Evolutionary conservation across 2,797 vertebrate genomes (phyloP), one percentile per base, ranked within the genome.

Genomic region (Rhynchotus rufescens): DNA sequence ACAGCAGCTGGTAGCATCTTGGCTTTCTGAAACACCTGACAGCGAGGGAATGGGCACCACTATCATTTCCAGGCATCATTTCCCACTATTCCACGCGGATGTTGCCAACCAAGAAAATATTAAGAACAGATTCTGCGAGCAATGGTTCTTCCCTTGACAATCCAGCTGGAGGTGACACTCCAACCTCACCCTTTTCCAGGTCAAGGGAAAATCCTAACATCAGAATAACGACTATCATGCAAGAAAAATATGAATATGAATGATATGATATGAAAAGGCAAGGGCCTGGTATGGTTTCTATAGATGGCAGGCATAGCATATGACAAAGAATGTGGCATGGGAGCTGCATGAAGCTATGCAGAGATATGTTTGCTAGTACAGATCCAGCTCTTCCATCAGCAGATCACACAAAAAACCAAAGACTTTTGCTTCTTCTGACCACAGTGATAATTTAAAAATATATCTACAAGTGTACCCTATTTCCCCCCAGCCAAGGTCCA

Each of bases 391-490:
- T 16, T 93, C 85, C 69, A 44, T 52, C 69, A 19, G 1, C 62
- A 94, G 66, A 83, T 84, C 93, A 89, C 79, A 93, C 66, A 92
- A 54, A 88, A 93, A 73, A 60, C 10, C 52, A 36, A 28, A 80
- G 42, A 14, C 34, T 49, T 79, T 80, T 9, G 2, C 61, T 86
- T 84, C 51, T 89, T 79, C 77, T 93, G 92, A 85, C 77, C 89
- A 72, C 52, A 80, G 21, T 38, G 91, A 80, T 92, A 86, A 93
- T 83, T 78, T 61, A 79, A 94, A 96, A 94, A 84, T 74, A 81
- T 78, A 89, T 86, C 69, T 59, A 34, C 30, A 84, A 92, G 94
- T 17, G 40, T 22, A 45, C 73, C 92, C 64, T 26, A 57, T 90
- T 90, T 93, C 87, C 52, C 67, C 25, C 34, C 44, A 92, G 54